Conservation (phyloP, 2,113 vertebrate genomes). For the Apistogramma diplotaenia region DNA sequence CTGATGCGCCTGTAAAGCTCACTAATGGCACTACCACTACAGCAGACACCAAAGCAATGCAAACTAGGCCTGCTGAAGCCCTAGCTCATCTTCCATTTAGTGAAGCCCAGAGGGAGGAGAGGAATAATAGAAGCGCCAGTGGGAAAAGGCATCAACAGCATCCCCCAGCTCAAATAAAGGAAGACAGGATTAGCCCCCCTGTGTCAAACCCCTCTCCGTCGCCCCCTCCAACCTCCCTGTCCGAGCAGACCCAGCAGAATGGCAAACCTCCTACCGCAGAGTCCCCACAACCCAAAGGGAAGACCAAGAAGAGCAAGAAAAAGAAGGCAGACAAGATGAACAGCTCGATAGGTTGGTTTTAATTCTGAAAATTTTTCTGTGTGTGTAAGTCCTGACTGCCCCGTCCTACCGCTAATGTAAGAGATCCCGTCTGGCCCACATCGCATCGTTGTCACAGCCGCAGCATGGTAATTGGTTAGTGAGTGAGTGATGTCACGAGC, state of each 20-base stretch:
- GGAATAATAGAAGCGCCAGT: conserved; percentile 65
- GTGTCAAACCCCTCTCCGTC: conserved; percentile 70
- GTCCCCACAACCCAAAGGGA: conserved; percentile 81
- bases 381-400: background rate
- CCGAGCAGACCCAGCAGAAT: conserved; percentile 75
- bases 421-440: background rate
- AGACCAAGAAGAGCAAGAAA: conserved; percentile 91
- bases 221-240: conserved; percentile 58
- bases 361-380: background rate
- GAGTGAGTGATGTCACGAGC: background rate
- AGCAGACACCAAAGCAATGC: conserved; percentile 63
- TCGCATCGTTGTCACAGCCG: background rate
- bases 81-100: conserved; percentile 50
- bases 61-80: conserved; percentile 75
- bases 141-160: conserved; percentile 80
- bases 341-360: conserved; percentile 87
- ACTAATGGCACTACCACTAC: conserved; percentile 67
- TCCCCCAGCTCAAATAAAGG: conserved; percentile 75
- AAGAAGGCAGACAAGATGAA: conserved; percentile 91
- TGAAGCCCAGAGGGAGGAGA: conserved; percentile 83
- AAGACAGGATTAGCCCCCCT: conserved; percentile 73
- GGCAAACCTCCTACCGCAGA: conserved; percentile 78
- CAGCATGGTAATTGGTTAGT: background rate
- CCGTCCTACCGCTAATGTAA: background rate
- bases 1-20: conserved; percentile 64